These are phyloP conservation scores for Ruditapes philippinarum DNA, from an alignment of 1,140 invertebrate species.

Conservation along the genomic window DNA sequence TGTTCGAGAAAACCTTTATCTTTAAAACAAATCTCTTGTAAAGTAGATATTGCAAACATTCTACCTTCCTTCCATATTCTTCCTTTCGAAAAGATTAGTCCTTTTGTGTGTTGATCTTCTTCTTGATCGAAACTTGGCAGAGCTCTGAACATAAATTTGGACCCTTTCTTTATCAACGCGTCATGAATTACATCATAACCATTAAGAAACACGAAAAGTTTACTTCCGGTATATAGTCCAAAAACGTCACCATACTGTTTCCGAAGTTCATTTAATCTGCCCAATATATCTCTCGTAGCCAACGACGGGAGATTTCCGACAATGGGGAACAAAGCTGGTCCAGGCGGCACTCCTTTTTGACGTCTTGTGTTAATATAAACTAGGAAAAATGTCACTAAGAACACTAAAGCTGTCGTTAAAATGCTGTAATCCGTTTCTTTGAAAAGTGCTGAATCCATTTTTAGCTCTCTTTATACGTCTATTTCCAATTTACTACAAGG, in stretches of 20 bases:
- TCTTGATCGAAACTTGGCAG: not conserved
- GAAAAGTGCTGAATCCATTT: not conserved
- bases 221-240: too few relatives aligned
- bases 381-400: conserved; percentile 45
- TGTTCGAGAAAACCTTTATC: not conserved
- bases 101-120: not conserved
- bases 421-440: not conserved
- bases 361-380: conserved; percentile 10
- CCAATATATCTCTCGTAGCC: not conserved
- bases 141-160: too few relatives aligned
- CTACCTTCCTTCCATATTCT: conserved; percentile 24
- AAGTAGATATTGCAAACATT: not conserved
- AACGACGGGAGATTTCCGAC: conserved; percentile 52
- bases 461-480: too few relatives aligned
- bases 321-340: conserved; percentile 36
- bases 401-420: conserved; percentile 31
- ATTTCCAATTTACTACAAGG: too few relatives aligned
- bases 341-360: too few relatives aligned
- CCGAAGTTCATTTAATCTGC: too few relatives aligned
- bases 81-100: conserved; percentile 11
- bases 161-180: too few relatives aligned
- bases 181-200: too few relatives aligned
- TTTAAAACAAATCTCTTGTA: conserved; percentile 15
- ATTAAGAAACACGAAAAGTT: conserved; percentile 21
- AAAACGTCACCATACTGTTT: too few relatives aligned